Evolutionary conservation across 2,797 vertebrate genomes (phyloP).

Genomic region (Cryptoblepharus egeriae): DNA sequence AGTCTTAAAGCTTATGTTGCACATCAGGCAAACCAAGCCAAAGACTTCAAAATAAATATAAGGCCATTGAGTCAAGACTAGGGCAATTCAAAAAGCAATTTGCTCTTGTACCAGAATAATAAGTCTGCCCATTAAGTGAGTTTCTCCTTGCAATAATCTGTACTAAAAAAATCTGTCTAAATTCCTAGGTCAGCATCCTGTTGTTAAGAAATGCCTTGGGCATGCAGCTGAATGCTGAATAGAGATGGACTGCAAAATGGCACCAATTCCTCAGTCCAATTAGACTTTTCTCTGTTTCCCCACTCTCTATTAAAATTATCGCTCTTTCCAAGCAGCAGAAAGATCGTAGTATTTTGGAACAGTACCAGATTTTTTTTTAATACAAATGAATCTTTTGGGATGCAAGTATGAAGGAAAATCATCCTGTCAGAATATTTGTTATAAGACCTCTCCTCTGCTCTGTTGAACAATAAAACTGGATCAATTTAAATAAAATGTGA

Average conservation of each 20-base stretch:
- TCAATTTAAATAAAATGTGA: neutral
- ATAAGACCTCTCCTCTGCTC: neutral
- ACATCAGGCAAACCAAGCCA: neutral
- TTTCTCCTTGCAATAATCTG: neutral
- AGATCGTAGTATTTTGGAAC: rapidly evolving
- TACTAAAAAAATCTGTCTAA: conserved; percentile 5
- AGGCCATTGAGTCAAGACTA: neutral
- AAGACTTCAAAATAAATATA: neutral
- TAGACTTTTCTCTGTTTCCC: neutral
- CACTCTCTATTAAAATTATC: rapidly evolving
- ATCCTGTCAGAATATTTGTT: neutral
- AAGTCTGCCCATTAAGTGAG: neutral
- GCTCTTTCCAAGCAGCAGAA: neutral
- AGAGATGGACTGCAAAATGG: rapidly evolving
- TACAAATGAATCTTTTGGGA: rapidly evolving
- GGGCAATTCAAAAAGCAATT: neutral
- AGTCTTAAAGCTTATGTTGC: rapidly evolving
- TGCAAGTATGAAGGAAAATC: neutral
- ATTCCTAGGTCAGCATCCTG: neutral
- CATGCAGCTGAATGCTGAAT: neutral
- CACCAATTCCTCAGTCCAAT: neutral
- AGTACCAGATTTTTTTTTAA: neutral
- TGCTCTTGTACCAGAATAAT: neutral
- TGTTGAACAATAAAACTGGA: neutral
- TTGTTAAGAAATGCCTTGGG: conserved; percentile 6